phyloP scores from a whole-genome alignment of 2,113 vertebrate species.

The Burhinus oedicnemus region DNA sequence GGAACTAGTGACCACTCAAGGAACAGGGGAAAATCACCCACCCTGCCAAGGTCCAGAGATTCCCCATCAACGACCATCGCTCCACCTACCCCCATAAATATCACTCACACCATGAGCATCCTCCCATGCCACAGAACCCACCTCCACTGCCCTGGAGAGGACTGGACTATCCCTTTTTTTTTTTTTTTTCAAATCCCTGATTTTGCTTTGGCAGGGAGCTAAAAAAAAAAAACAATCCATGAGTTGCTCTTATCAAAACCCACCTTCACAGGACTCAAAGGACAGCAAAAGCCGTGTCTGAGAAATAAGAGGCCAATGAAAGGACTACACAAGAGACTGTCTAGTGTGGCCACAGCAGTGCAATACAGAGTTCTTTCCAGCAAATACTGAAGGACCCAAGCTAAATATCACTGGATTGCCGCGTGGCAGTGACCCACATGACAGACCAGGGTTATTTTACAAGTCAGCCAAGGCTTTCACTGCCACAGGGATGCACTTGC shows the following conservation, averaged over 20 bases:
- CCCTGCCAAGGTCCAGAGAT: background rate
- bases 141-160: accelerated
- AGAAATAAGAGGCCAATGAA: background rate
- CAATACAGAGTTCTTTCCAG: background rate
- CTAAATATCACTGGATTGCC: background rate
- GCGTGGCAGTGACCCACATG: background rate
- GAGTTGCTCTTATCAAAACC: background rate
- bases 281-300: background rate
- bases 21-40: accelerated
- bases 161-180: background rate
- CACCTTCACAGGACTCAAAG: background rate
- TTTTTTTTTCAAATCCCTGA: background rate
- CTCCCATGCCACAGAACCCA: background rate
- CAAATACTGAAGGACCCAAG: background rate
- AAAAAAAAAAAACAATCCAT: background rate
- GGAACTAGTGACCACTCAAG: background rate
- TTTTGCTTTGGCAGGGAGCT: background rate
- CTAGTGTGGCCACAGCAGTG: background rate
- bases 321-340: background rate
- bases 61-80: background rate
- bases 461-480: background rate
- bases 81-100: background rate
- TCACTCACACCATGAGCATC: background rate
- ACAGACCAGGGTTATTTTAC: background rate
- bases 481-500: background rate